Percentiles rank a stretch among this genome's conserved stretches.
Evolutionary conservation across 1,140 invertebrate species (phyloP).

Genomic region (Euwallacea fornicatus): DNA sequence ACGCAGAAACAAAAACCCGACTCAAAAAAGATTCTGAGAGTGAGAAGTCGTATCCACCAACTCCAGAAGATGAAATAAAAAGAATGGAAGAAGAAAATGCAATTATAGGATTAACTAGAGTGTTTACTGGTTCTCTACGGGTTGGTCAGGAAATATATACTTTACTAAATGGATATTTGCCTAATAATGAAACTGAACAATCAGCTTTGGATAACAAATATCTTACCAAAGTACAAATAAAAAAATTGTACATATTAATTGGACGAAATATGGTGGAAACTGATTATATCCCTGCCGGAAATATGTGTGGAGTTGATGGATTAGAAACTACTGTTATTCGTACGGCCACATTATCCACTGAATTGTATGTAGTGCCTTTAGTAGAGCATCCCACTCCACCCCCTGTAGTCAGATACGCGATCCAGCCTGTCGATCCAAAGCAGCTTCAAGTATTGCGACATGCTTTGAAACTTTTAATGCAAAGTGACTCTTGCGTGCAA

Average conservation of each 20-base stretch:
- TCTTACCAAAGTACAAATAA: conserved; percentile 61
- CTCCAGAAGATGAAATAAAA: conserved; percentile 23
- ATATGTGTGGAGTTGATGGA: conserved; percentile 85
- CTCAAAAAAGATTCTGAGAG: conserved; percentile 46
- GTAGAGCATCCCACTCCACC: conserved; percentile 75
- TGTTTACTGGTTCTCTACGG: conserved; percentile 86
- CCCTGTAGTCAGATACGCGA: conserved; percentile 91
- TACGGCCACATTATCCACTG: conserved; percentile 87
- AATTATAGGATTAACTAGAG: conserved; percentile 90
- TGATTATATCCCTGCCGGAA: conserved; percentile 82
- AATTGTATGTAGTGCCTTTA: conserved; percentile 85
- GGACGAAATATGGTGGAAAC: conserved; percentile 87
- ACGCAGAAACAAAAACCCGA: conserved; percentile 12
- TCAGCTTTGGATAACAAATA: conserved; percentile 53
- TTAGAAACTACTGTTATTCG: conserved; percentile 83
- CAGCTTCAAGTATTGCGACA: conserved; percentile 81
- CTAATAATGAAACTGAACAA: conserved; percentile 44
- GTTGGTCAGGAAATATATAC: conserved; percentile 81
- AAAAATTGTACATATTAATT: conserved; percentile 88
- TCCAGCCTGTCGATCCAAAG: conserved; percentile 84
- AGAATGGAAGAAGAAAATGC: conserved; percentile 60
- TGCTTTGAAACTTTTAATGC: conserved; percentile 81
- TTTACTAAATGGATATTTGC: conserved; percentile 74
- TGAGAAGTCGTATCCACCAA: conserved; percentile 1
- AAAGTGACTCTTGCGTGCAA: conserved; percentile 92